Base-by-base conservation (phyloP, 2,113 vertebrate species). In the Odobenus rosmarus region DNA sequence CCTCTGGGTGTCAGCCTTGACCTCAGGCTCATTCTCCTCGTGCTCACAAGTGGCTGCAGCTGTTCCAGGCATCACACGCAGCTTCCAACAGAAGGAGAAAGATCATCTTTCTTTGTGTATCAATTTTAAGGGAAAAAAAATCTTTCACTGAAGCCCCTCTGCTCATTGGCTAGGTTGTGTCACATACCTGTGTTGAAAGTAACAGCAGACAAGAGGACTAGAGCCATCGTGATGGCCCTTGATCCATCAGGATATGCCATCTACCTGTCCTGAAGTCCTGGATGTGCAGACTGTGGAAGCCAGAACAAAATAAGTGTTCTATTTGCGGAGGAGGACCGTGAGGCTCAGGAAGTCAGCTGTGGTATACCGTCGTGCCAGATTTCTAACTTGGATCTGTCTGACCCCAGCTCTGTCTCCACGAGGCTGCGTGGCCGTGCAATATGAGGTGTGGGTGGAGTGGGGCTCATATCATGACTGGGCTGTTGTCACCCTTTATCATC, bases 1-100 rank as follows among this genome's bases (percentile, higher is more conserved):
- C 26, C 85, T 72, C 18, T 3, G 64, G 13, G 9, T 4, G 49
- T 61, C 55, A 4, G 4, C 59, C 26, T 72, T 42, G 55, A 36
- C 84, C 39, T 67, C 6, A 9, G 26, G 15, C 71, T 53, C 55
- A 55, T 53, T 67, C 36, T 57, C 72, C 72, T 51, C 88, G 10
- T 31, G 26, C n/a, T 79, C 33, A 80, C 84, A 33, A 59, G 39
- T n/a, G 96, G 49, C 55, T 84, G 15, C 62, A 59, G 39, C 79
- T n/a, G 2, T 67, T 74, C 36, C 33, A 33, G 87, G 13, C 61
- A 77, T 88, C 76, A 67, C 69, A 59, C 5, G 12, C 46, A n/a
- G 53, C 42, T 39, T 10, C 42, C n/a, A 71, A 49, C 36, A 57
- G 39, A 62, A 61, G 72, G 28, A 81, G 23, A 61, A 69, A 83